Base-by-base conservation (phyloP, 2,888 invertebrate species). In the Nomada ferruginata region DNA sequence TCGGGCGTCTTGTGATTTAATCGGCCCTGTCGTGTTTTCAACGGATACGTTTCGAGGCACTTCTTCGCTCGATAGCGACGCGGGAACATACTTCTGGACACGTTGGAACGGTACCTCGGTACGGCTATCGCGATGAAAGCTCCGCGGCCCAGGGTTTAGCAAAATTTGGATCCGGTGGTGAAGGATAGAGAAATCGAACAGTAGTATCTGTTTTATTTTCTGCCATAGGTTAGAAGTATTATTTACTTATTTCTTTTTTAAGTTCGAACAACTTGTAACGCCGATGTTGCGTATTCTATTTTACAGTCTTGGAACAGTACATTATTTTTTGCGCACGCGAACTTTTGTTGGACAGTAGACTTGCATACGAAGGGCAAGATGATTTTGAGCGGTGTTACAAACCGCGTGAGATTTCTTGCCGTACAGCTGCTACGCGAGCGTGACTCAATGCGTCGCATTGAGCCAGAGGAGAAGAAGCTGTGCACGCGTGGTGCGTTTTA, bases 401-500 rank as follows among this genome's bases (percentile, higher is more conserved):
- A 60, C 36, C n/a, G 64, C 20, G 26, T 5, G 65, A 20, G 55
- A 70, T 64, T 61, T 20, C 2, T 65, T 42, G 63, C 29, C 42
- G 36, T 64, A 64, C 57, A 20, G 50, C 42, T 57, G 55, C 50
- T 5, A 20, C 57, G 36, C 63, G 53, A 72, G 75, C 66, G 68
- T 55, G 82, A 69, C 68, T 81, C 68, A 23, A 42, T 36, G 68
- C 65, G 55, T 42, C 75, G 69, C 69, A 44, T 60, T 20, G 74
- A 59, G 75, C 53, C 57, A 61, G 75, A 75, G 63, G 20, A 57
- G 57, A 57, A 68, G 70, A 65, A 55, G 64, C 53, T 52, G 63
- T 55, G 23, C 20, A 57, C 68, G 73, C 61, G 66, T 29, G 52
- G n/a, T 59, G 73, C 75, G 72, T 84, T 86, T 86, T 76, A 82